Evolutionary conservation across 2,797 vertebrate species (phyloP), one percentile per base, ranked within the genome.

Genomic region (Microcaecilia unicolor): DNA sequence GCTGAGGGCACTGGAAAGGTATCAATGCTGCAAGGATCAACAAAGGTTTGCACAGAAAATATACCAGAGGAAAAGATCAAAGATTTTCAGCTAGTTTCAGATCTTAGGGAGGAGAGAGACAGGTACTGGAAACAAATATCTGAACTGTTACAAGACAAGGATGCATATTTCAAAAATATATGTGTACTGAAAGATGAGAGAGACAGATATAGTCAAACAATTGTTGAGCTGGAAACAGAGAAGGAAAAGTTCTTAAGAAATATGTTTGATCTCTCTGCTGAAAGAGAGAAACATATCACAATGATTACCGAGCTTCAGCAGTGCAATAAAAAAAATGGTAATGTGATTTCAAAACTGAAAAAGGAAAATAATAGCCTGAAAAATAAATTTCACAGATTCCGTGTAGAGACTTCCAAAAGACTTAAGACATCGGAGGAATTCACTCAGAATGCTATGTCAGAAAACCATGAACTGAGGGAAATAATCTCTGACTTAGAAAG

Each of bases 331-430:
- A 28, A 38, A 11, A 78, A 52, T 36, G 66, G 54, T 4, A 20
- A 71, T 48, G 83, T 51, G 1, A 76, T 89, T 16, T 76, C 70
- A 19, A 76, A 79, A 17, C 78, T 88, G 9, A 76, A 66, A 12
- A 44, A 70, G 63, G 66, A 88, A 62, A 64, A 63, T 1, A 8
- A 11, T 7, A 5, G 2, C 0, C 41, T 80, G 31, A 24, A 33
- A 27, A 25, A 13, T 24, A n/a, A 29, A 3, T 23, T 53, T 20
- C 24, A 46, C 4, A 48, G 3, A 28, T 36, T 67, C 1, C 52
- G 25, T 22, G 37, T 23, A 25, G 54, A 54, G 28, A 3, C 5
- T 38, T 35, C 47, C 2, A 15, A 41, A 33, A 35, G 30, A 14
- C 5, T 49, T 6, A 1, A n/a, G 18, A 19, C 24, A 12, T 23